Evolutionary conservation across 2,113 vertebrate species (phyloP), one percentile per base, ranked within the genome.

Genomic region (Ciconia maguari): DNA sequence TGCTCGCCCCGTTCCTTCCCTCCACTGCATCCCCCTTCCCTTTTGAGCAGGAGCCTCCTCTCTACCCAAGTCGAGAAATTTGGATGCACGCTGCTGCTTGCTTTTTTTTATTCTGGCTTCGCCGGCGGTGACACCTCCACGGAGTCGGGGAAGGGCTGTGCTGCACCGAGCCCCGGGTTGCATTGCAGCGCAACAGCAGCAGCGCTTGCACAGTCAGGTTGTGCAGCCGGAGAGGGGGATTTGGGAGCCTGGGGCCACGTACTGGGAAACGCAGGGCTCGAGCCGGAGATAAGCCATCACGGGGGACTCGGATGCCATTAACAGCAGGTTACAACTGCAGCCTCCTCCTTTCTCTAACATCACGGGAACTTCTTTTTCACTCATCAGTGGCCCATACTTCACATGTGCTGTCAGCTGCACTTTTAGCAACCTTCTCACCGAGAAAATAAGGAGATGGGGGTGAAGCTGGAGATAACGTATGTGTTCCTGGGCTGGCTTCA

Each of bases 191-290:
- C 44, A 13, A 15, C 42, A 18, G 38, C 60, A 52, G 78, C 77
- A 10, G 71, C 7, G 0, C 27, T 4, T 0, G 42, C 48, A 8
- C 19, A 0, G 32, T 2, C 2, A 5, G n/a, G 44, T 4, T 1
- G 9, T 4, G 72, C 34, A 4, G 66, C 51, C 8, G 2, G n/a
- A 44, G 46, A 29, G 7, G 55, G 80, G 64, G 58, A 15, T 55
- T 34, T 1, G 87, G 89, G 58, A 17, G 30, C 26, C 0, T 0
- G 27, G 79, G 75, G 27, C 38, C 2, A 4, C 0, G 54, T 8
- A 4, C 78, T 0, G 24, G 54, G 68, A 27, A 16, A 6, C 1
- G 11, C 27, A 6, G 57, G 58, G 60, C 57, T 58, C 0, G 2
- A 36, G 68, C 22, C 0, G 10, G 14, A 7, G 66, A 19, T 4